A percentile compares a stretch with the other conserved stretches of the same genome.
These are phyloP conservation scores for Lasioglossum vierecki DNA, from an alignment of 2,888 invertebrate species.

Conservation along the genomic window DNA sequence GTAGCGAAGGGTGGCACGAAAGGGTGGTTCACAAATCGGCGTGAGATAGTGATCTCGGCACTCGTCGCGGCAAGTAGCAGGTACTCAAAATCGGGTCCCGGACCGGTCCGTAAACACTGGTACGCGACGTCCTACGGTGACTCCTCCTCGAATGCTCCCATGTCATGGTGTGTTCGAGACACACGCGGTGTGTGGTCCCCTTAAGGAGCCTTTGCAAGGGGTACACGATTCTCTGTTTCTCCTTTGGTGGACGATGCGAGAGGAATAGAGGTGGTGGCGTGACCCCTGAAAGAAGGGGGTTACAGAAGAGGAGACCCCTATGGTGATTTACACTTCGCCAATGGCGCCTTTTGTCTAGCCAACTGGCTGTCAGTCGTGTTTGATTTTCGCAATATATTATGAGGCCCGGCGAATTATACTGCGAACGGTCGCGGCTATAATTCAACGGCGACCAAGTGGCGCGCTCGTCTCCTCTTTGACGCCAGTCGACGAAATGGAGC, in stretches of 20 bases:
- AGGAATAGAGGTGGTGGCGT: slow-evolving; percentile 30
- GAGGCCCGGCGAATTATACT: slow-evolving; percentile 68
- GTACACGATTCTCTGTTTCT: slow-evolving; percentile 13
- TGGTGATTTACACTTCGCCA: slow-evolving; percentile 76
- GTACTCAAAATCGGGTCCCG: slow-evolving; percentile 68
- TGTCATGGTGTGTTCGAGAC: slow-evolving; percentile 58
- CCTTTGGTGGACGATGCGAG: slow-evolving; percentile 4
- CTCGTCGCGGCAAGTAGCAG: slow-evolving; percentile 62
- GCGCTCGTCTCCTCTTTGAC: slow-evolving; percentile 24
- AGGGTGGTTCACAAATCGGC: slow-evolving; percentile 54
- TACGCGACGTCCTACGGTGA: slow-evolving; percentile 57
- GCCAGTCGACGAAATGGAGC: slow-evolving; percentile 19
- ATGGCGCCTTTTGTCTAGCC: slow-evolving; percentile 77
- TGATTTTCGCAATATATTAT: slow-evolving; percentile 76
- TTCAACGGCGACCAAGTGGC: slow-evolving; percentile 62
- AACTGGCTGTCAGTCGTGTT: slow-evolving; percentile 70
- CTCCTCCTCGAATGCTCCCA: slow-evolving; percentile 66
- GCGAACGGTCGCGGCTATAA: slow-evolving; percentile 65
- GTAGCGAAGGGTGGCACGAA: slow-evolving; percentile 18
- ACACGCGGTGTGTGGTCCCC: slow-evolving; percentile 74
- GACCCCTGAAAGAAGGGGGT: slow-evolving; percentile 46
- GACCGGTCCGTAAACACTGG: slow-evolving; percentile 70
- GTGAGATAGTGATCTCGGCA: slow-evolving; percentile 62
- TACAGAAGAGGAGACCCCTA: slow-evolving; percentile 50
- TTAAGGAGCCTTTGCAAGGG: slow-evolving; percentile 46